Conservation (phyloP, 2,797 vertebrate genomes). For the Rhinatrema bivittatum region DNA sequence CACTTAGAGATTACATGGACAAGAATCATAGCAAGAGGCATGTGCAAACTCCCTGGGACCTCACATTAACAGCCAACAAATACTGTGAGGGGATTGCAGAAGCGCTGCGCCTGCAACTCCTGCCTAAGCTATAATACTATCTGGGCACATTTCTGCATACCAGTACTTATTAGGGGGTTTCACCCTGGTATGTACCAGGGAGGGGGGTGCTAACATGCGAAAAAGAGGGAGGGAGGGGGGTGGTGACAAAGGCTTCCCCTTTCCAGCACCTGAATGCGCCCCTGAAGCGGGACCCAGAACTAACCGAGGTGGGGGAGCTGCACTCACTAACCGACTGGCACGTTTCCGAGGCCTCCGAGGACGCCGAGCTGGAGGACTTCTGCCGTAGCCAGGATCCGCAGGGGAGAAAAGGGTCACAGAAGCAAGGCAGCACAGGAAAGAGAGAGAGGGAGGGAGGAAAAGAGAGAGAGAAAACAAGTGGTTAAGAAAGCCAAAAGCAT, state of each 20-base stretch:
- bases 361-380: constrained; percentile 97
- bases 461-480: constrained; percentile 25
- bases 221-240: not conserved
- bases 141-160: too few relatives aligned
- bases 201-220: too few relatives aligned
- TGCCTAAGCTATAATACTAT: too few relatives aligned
- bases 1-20: too few relatives aligned
- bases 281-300: constrained; percentile 42
- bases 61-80: too few relatives aligned
- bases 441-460: not conserved
- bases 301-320: constrained; percentile 93
- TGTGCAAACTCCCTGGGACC: too few relatives aligned
- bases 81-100: too few relatives aligned
- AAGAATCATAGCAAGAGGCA: too few relatives aligned
- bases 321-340: constrained; percentile 97
- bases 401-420: not conserved
- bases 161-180: too few relatives aligned
- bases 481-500: too few relatives aligned
- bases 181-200: too few relatives aligned
- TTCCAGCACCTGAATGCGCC: not conserved
- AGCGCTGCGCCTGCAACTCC: too few relatives aligned
- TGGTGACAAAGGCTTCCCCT: not conserved
- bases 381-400: constrained; percentile 36
- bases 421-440: not conserved
- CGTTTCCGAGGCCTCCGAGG: constrained; percentile 93